Evolutionary conservation across 2,888 invertebrate species (phyloP).

Genomic region (Microctonus aethiopoides): DNA sequence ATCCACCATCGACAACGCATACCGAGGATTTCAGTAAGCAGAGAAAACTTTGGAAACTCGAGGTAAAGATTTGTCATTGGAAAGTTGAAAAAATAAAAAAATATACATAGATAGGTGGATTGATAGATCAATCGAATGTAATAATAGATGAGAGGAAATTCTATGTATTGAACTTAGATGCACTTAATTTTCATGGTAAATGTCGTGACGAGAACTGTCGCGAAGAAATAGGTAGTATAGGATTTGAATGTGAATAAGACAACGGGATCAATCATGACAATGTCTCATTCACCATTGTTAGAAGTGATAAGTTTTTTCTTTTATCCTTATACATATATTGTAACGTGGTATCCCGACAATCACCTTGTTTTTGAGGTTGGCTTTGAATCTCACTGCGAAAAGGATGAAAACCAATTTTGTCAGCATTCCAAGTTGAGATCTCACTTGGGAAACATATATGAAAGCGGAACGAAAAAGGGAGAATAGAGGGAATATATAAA

Average conservation of each 20-base stretch:
- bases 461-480: conserved; percentile 8
- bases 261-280: neutral
- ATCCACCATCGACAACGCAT: conserved; percentile 44
- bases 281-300: neutral
- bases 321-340: neutral
- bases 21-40: conserved; percentile 46
- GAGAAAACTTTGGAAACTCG: conserved; percentile 47
- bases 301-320: neutral
- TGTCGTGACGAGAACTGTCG: neutral
- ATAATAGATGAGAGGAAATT: neutral
- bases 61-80: conserved; percentile 45
- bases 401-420: conserved; percentile 20
- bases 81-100: neutral
- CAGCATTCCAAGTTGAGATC: conserved; percentile 23
- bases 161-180: neutral
- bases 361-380: neutral
- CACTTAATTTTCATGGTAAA: neutral
- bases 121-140: neutral
- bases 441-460: neutral
- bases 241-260: neutral
- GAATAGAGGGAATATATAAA: conserved; percentile 2
- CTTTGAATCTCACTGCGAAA: neutral
- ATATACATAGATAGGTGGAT: neutral
- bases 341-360: neutral
- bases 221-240: neutral